Conservation (phyloP, 92 coral and sea anemone species). For the Palythoa heliodiscus region DNA sequence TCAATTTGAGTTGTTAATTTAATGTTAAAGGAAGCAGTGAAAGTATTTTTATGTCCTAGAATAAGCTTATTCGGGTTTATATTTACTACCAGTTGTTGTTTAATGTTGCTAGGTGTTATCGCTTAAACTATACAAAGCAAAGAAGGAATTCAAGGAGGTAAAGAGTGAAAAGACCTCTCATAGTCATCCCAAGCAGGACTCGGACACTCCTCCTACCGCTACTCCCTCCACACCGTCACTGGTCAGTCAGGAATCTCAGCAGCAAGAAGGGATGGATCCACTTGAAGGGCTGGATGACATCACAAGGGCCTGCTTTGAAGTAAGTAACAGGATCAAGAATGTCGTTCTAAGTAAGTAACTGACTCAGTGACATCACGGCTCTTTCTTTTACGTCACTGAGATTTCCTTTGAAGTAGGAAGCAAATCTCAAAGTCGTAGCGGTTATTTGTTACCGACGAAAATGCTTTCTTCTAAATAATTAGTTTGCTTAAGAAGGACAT, state of each 20-base stretch:
- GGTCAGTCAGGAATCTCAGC: constrained; percentile 27
- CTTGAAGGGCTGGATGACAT: constrained; percentile 82
- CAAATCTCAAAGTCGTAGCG: too few species aligned
- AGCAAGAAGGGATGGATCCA: constrained; percentile 67
- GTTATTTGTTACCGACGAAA: too few species aligned
- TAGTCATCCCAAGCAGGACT: background rate
- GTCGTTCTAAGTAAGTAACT: too few species aligned
- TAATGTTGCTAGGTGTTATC: constrained; percentile 74
- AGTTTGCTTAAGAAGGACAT: too few species aligned
- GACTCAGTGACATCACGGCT: too few species aligned
- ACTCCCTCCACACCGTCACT: constrained; percentile 41
- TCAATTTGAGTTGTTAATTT: too few species aligned
- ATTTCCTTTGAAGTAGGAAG: too few species aligned
- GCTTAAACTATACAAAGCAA: constrained; percentile 80
- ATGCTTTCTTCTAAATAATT: too few species aligned
- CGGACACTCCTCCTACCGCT: constrained; percentile 22
- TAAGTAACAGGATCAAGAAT: constrained; percentile 12
- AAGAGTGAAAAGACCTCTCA: constrained; percentile 16
- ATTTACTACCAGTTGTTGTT: background rate
- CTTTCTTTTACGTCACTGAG: too few species aligned
- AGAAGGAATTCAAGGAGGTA: constrained; percentile 10
- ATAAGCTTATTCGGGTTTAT: too few species aligned
- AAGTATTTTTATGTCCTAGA: too few species aligned
- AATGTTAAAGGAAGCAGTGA: too few species aligned
- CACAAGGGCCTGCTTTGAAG: constrained; percentile 83